phyloP scores from a whole-genome alignment of 2,113 vertebrate species.

The Tringa solitaria region DNA sequence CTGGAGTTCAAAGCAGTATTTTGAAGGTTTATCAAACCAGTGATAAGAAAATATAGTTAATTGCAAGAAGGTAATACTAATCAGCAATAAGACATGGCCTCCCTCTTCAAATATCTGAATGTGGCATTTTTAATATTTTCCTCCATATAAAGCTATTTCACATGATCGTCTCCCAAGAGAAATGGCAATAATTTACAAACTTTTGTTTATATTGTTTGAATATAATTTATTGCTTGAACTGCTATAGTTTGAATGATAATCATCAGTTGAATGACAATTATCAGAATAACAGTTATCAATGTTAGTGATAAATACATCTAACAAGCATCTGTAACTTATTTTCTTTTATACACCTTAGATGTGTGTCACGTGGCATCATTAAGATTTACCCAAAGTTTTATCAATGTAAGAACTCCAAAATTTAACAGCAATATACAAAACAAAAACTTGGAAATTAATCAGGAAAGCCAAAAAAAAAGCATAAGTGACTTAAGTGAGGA shows the following conservation, averaged over 20 bases:
- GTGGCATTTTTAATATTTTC: not conserved
- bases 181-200: not conserved
- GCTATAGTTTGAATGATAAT: not conserved
- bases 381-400: not conserved
- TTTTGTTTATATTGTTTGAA: too few relatives aligned
- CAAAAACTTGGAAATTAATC: not conserved
- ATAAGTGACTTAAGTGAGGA: not conserved
- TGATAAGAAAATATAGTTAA: not conserved
- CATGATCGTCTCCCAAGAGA: not conserved
- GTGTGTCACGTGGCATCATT: not conserved
- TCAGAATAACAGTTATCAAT: not conserved
- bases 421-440: not conserved
- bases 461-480: not conserved
- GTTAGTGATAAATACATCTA: not conserved
- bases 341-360: not conserved
- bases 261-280: not conserved
- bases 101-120: not conserved
- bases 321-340: not conserved
- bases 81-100: not conserved
- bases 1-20: not conserved
- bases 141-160: not conserved
- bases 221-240: too few relatives aligned
- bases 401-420: not conserved
- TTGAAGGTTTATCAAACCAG: not conserved
- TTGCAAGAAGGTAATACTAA: not conserved